Evolutionary conservation across 2,888 invertebrate genomes (phyloP).

Genomic region (Synanthedon formicaeformis): DNA sequence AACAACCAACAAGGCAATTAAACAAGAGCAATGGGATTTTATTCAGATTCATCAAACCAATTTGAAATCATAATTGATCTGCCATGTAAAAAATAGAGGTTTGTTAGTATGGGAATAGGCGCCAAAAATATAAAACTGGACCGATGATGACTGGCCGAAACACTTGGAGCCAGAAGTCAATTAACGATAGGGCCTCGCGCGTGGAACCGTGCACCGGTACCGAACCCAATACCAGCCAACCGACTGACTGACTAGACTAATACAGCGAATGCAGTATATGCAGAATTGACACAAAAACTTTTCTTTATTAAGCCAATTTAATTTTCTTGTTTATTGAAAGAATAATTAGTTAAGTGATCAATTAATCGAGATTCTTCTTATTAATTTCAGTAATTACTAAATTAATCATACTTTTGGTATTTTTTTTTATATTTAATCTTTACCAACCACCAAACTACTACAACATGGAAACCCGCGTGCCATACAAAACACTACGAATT

Average conservation of each 20-base stretch:
- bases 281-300: too few relatives aligned
- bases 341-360: too few relatives aligned
- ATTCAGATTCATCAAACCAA: slow-evolving; percentile 69
- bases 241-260: not conserved
- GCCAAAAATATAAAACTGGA: slow-evolving; percentile 67
- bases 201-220: slow-evolving; percentile 29
- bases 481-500: too few relatives aligned
- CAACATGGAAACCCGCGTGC: too few relatives aligned
- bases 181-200: slow-evolving; percentile 48
- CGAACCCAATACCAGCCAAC: too few relatives aligned
- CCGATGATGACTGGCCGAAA: slow-evolving; percentile 59
- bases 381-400: too few relatives aligned
- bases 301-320: too few relatives aligned
- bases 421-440: too few relatives aligned
- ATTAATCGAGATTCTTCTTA: too few relatives aligned
- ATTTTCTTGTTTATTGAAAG: too few relatives aligned
- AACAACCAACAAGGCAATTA: slow-evolving; percentile 62
- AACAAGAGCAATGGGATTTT: slow-evolving; percentile 66
- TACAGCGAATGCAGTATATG: not conserved
- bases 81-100: slow-evolving; percentile 64
- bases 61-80: slow-evolving; percentile 69
- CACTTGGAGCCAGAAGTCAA: slow-evolving; percentile 59
- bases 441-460: too few relatives aligned
- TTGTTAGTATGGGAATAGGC: slow-evolving; percentile 62
- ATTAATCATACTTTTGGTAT: too few relatives aligned